Evolutionary conservation across 2,113 vertebrate genomes (phyloP), one percentile per base, ranked within the genome.

Genomic region (Panurus biarmicus): DNA sequence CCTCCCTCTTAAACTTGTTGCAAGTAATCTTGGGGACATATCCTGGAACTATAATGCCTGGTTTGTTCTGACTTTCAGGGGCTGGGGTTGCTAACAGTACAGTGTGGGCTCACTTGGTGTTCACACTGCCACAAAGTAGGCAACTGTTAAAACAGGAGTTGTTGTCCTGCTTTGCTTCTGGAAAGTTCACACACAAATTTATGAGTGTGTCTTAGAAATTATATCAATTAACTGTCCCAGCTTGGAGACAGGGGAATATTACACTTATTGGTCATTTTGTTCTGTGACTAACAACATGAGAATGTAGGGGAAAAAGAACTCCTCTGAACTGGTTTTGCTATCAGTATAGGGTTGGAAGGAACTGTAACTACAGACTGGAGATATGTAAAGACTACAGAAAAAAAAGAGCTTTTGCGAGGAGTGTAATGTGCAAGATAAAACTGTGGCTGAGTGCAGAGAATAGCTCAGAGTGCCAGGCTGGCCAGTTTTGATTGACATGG

Each of bases 1-100:
- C 11, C 26, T 72, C 26, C 28, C 38, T 69, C 26, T 79, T 45
- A 67, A 64, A 67, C 12, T 47, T 33, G 8, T 57, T 71, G 21
- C 47, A 45, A 74, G n/a, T 48, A 36, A 23, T 4, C 2, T 23
- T n/a, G 26, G 19, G 74, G 11, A 29, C 47, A 4, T 50, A 6
- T 36, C 69, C 35, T 66, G 38, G 44, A 54, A 64, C 38, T 40
- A 19, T 0, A 35, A 19, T 24, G 16, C 25, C 28, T 0, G 53
- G 9, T 35, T 85, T 62, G 11, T 58, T 70, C 4, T 25, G 58
- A 13, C 23, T 86, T 42, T 0, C 1, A 2, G 33, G 31, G 18
- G 7, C 33, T 76, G 60, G 56, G n/a, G 17, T 15, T 57, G 18
- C n/a, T 65, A 5, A 7, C 26, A 38, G 16, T 28, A 10, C 48